phyloP scores from a whole-genome alignment of 2,113 vertebrate genomes.

The Lampris megalopsis region DNA sequence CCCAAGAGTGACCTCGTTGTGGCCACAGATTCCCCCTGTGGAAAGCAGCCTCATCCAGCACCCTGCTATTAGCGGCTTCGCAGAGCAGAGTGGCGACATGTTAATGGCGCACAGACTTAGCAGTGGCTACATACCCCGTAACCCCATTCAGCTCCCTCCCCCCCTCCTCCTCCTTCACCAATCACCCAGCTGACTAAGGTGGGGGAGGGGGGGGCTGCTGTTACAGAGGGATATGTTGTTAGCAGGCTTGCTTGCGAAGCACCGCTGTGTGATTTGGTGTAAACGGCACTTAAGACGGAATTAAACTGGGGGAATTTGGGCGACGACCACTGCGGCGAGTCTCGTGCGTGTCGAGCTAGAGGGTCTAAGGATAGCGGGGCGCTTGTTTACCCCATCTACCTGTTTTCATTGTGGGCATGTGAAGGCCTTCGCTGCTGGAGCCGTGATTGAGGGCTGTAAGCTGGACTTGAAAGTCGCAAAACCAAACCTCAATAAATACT shows the following conservation, averaged over 20 bases:
- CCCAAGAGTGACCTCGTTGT: slow-evolving; percentile 70
- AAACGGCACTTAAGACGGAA: no score
- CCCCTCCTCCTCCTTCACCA: background rate
- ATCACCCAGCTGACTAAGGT: slow-evolving; percentile 44
- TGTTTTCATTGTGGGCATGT: no score
- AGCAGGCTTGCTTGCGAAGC: slow-evolving; percentile 4
- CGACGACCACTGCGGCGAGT: no score
- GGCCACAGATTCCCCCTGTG: slow-evolving; percentile 71
- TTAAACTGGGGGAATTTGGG: no score
- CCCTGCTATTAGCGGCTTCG: slow-evolving; percentile 76
- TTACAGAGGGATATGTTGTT: slow-evolving; percentile 35
- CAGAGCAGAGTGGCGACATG: slow-evolving; percentile 70
- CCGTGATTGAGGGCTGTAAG: no score
- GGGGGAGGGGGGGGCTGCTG: slow-evolving; percentile 31
- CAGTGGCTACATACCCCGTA: slow-evolving; percentile 46
- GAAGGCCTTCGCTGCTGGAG: no score
- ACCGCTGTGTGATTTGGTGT: no score
- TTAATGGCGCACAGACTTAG: slow-evolving; percentile 70
- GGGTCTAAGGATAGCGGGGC: no score
- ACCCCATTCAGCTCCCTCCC: background rate
- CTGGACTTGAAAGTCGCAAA: no score
- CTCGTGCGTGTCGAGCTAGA: no score
- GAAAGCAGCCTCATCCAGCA: slow-evolving; percentile 62
- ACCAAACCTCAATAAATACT: no score
- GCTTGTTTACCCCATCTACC: no score